These are phyloP conservation scores for Drosophila kohkoa DNA, from an alignment of 1,140 invertebrate species.

Conservation along the genomic window DNA sequence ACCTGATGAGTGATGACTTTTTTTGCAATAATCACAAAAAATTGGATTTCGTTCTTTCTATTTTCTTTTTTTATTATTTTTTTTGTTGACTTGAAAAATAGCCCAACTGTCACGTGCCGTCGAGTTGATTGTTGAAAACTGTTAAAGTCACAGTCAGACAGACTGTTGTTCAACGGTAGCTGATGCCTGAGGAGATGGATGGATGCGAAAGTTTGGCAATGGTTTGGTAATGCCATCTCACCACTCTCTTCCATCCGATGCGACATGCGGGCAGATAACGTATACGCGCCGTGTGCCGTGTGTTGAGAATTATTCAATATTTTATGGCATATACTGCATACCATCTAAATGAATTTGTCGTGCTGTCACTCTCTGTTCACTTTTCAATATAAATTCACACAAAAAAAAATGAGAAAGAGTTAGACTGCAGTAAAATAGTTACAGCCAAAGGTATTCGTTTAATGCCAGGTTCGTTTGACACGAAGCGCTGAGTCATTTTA, in stretches of 20 bases:
- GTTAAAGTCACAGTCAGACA: slow-evolving; percentile 45
- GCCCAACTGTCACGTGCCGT: slow-evolving; percentile 71
- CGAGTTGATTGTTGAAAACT: slow-evolving; percentile 55
- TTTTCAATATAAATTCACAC: slow-evolving; percentile 8
- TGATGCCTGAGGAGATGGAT: not conserved
- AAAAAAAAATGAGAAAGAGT: not conserved
- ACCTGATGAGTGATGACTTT: slow-evolving; percentile 13
- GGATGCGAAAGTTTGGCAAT: too few relatives aligned
- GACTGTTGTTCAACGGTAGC: not conserved
- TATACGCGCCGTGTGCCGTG: slow-evolving; percentile 59
- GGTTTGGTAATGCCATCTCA: too few relatives aligned
- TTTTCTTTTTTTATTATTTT: slow-evolving; percentile 4
- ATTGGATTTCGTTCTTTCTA: slow-evolving; percentile 54
- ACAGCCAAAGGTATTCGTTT: not conserved
- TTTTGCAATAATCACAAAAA: slow-evolving; percentile 73
- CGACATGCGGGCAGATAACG: slow-evolving; percentile 51
- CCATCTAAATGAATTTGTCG: slow-evolving; percentile 69
- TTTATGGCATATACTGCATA: slow-evolving; percentile 4
- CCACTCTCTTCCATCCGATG: not conserved
- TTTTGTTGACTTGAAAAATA: slow-evolving; percentile 65
- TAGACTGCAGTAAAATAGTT: not conserved
- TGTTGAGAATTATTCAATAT: slow-evolving; percentile 24
- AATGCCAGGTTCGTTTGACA: not conserved
- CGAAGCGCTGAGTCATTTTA: not conserved
- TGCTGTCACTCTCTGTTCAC: slow-evolving; percentile 16